A percentile compares a stretch with the other conserved stretches of the same genome.
phyloP scores from a whole-genome alignment of 1,140 invertebrate genomes.

The Neotoxoptera formosana region DNA sequence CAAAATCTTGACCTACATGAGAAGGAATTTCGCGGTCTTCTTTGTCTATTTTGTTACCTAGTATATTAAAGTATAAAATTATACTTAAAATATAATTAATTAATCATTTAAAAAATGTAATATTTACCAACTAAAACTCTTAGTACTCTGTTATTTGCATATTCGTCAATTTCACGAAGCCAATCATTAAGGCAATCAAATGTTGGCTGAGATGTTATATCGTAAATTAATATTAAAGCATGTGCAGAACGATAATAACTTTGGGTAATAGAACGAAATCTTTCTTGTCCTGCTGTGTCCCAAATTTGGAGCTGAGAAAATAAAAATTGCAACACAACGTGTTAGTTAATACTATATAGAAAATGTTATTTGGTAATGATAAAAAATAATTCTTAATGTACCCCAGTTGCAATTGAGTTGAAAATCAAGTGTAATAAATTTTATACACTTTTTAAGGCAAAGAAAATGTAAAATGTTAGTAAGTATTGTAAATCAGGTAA shows the following conservation, averaged over 20 bases:
- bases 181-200: constrained; percentile 96
- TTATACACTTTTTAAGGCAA: too few species aligned
- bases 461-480: too few species aligned
- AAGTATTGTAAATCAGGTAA: too few species aligned
- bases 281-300: constrained; percentile 97
- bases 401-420: not conserved
- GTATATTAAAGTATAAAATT: not conserved
- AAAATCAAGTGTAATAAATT: not conserved
- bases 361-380: not conserved
- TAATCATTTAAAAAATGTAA: constrained; percentile 60
- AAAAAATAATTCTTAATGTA: not conserved
- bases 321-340: not conserved
- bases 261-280: constrained; percentile 97
- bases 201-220: constrained; percentile 95
- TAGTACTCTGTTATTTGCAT: constrained; percentile 93
- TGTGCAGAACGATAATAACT: constrained; percentile 98
- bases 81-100: not conserved
- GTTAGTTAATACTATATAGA: not conserved
- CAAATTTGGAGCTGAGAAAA: constrained; percentile 90
- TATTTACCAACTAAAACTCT: constrained; percentile 85
- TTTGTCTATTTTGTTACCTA: constrained; percentile 95
- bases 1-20: constrained; percentile 95
- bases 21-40: constrained; percentile 94
- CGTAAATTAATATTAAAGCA: constrained; percentile 96
- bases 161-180: constrained; percentile 95